Conservation (phyloP, 2,797 vertebrate species). For the Halcyon smyrnensis region DNA sequence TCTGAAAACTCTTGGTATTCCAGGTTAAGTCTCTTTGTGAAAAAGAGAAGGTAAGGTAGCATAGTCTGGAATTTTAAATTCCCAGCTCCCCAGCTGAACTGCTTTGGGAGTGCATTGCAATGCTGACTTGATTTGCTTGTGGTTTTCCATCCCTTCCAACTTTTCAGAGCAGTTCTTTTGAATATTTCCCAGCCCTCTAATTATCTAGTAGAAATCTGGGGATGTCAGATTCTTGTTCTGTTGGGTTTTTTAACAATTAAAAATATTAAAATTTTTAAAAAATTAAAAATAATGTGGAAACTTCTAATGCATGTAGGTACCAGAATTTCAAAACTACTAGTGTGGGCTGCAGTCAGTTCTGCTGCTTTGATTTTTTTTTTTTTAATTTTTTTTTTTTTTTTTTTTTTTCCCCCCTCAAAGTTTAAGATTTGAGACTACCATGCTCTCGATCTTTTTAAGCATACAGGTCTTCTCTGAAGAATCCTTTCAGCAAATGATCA, state of each 20-base stretch:
- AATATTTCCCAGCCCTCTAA: neutral
- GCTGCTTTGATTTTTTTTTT: neutral
- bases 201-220: neutral
- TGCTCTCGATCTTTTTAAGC: neutral
- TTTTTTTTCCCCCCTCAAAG: too few relatives aligned
- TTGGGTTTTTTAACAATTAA: neutral
- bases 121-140: neutral
- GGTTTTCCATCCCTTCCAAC: neutral
- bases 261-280: too few relatives aligned
- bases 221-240: neutral
- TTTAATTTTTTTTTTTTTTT: too few relatives aligned
- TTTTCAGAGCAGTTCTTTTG: neutral
- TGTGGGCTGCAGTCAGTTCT: neutral
- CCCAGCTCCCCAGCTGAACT: neutral
- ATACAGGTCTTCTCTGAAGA: neutral
- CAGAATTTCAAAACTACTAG: neutral
- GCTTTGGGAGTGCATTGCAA: neutral
- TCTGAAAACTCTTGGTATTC: neutral
- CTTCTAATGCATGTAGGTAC: neutral
- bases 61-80: neutral
- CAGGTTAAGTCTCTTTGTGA: neutral
- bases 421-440: neutral
- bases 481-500: neutral
- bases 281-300: neutral
- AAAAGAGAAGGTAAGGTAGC: neutral